Percentiles rank a stretch among this genome's conserved stretches.
phyloP scores from a whole-genome alignment of 2,797 vertebrate species.

The Acipenser transmontanus region DNA sequence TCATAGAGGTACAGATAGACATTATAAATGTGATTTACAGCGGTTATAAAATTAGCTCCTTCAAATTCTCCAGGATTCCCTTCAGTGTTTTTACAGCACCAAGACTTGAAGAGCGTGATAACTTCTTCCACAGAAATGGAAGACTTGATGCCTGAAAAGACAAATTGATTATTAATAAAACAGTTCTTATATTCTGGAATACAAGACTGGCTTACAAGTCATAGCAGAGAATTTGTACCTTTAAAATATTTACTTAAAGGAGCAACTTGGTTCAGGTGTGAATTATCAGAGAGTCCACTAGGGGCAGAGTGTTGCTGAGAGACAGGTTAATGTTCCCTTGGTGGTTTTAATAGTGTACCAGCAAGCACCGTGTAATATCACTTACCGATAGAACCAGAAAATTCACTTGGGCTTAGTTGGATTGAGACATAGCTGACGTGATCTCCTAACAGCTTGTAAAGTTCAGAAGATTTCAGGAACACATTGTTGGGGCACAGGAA shows the following conservation, averaged over 20 bases:
- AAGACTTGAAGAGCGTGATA: conserved; percentile 56
- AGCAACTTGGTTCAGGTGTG: too few relatives aligned
- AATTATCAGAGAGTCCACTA: too few relatives aligned
- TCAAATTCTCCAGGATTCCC: conserved; percentile 24
- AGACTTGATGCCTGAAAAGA: conserved; percentile 52
- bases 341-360: too few relatives aligned
- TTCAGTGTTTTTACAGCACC: conserved; percentile 48
- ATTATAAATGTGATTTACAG: conserved; percentile 50
- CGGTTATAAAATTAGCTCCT: conserved; percentile 50
- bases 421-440: conserved; percentile 50
- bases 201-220: too few relatives aligned
- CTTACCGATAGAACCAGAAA: conserved; percentile 56
- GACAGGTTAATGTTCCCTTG: too few relatives aligned
- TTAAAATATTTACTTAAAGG: too few relatives aligned
- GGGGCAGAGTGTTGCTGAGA: too few relatives aligned
- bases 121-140: conserved; percentile 47
- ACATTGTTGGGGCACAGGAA: conserved; percentile 48
- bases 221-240: too few relatives aligned
- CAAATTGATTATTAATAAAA: too few relatives aligned
- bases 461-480: conserved; percentile 48
- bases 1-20: conserved; percentile 55
- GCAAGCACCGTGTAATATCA: too few relatives aligned
- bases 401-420: conserved; percentile 46
- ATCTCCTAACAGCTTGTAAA: conserved; percentile 49
- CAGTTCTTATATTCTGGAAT: too few relatives aligned